phyloP scores from a whole-genome alignment of 2,113 vertebrate species.

The Stegastes partitus region DNA sequence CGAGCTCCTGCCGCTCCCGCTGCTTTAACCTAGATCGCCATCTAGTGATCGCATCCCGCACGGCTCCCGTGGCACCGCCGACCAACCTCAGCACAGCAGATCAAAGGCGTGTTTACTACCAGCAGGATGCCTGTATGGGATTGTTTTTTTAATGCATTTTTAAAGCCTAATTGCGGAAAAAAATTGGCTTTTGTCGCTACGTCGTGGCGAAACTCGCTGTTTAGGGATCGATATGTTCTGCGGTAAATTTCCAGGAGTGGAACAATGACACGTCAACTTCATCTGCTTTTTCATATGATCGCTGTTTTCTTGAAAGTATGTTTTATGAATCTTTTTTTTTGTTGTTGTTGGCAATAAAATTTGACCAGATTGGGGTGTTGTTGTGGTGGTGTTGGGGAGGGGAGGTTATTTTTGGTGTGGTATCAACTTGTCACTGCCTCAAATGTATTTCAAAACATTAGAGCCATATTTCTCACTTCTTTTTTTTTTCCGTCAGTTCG shows the following conservation, averaged over 20 bases:
- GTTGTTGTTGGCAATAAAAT: background rate
- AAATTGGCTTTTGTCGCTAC: background rate
- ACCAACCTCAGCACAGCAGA: conserved; percentile 12
- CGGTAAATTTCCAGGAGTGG: conserved; percentile 6
- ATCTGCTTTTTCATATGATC: background rate
- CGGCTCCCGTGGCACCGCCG: background rate
- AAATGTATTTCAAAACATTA: background rate
- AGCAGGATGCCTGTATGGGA: conserved; percentile 2
- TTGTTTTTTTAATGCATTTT: conserved; percentile 3
- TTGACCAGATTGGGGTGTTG: background rate
- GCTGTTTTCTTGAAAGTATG: background rate
- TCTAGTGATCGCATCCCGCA: conserved; percentile 66
- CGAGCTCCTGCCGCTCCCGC: background rate
- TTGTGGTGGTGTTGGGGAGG: no score
- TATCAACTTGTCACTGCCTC: background rate
- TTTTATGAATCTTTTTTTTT: background rate
- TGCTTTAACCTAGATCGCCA: conserved; percentile 80
- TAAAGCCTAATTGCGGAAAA: background rate
- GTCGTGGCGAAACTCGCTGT: background rate
- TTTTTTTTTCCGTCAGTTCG: background rate
- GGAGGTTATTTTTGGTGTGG: background rate
- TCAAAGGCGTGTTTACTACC: background rate
- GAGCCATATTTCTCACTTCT: background rate
- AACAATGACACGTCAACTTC: conserved; percentile 14
- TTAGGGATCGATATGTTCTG: conserved; percentile 15